Conservation (phyloP, 2,797 vertebrate genomes). For the Dryobates pubescens region DNA sequence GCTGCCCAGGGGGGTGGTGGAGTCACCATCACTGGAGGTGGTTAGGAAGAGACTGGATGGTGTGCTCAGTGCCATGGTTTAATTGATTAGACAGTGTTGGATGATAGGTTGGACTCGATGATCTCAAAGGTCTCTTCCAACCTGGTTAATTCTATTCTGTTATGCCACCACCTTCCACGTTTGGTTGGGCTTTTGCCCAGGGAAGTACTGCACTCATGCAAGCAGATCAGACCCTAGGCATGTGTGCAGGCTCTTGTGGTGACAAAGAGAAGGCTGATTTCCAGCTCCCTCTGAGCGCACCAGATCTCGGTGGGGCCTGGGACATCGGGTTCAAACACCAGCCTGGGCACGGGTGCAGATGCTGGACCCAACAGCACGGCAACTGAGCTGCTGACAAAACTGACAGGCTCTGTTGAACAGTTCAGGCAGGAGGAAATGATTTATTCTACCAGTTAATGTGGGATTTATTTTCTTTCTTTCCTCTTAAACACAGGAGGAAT, state of each 20-base stretch:
- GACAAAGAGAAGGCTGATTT: not conserved
- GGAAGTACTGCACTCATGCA: accelerated
- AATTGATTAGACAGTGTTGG: too few species aligned
- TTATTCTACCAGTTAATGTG: not conserved
- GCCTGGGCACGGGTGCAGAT: accelerated
- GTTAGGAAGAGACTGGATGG: too few species aligned
- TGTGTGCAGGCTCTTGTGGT: not conserved
- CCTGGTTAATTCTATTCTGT: not conserved
- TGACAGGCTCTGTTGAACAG: not conserved
- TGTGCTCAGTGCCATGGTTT: too few species aligned
- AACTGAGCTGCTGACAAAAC: not conserved
- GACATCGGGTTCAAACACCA: not conserved
- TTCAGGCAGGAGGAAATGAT: not conserved
- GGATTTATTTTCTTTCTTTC: not conserved
- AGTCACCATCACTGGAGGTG: too few species aligned
- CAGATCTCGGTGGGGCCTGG: accelerated
- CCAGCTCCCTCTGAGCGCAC: not conserved
- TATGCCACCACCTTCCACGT: not conserved
- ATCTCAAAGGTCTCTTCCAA: too few species aligned
- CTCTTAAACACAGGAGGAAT: not conserved
- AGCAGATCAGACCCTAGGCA: not conserved
- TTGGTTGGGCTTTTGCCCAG: not conserved
- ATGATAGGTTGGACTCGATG: too few species aligned
- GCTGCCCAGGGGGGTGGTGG: too few species aligned
- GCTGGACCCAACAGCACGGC: not conserved